Evolutionary conservation across 37 sponge, comb jelly and placozoan genomes (phyloP).

Genomic region (Cladorhizidae sp.): DNA sequence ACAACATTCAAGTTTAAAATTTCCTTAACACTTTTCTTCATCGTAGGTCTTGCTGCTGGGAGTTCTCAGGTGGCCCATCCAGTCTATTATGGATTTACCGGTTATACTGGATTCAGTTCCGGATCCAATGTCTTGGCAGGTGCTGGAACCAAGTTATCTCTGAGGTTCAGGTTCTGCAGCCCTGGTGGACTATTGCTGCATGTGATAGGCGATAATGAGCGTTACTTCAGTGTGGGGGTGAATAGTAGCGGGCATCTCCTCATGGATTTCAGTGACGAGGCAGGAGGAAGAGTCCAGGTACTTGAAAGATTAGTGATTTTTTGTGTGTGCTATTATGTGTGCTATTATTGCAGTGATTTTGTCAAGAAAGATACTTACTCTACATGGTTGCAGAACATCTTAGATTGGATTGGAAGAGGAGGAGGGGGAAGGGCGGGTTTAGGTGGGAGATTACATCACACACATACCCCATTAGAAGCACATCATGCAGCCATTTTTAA

Average conservation of each 20-base stretch:
- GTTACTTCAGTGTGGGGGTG: conserved; percentile 55
- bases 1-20: no score
- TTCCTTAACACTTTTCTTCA: no score
- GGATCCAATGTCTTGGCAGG: not conserved
- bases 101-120: conserved; percentile 7
- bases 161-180: conserved; percentile 32
- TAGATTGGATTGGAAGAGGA: no score
- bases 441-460: no score
- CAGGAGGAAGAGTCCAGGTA: not conserved
- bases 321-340: not conserved
- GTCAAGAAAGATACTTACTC: no score
- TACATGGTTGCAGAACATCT: no score
- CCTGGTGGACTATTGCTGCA: conserved; percentile 35
- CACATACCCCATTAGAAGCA: no score
- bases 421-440: no score
- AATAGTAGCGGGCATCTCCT: conserved; percentile 3
- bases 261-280: not conserved
- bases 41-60: not conserved
- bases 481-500: no score
- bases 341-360: no score
- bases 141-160: conserved; percentile 5
- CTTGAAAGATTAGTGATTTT: no score
- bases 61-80: not conserved
- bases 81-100: conserved; percentile 3
- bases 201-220: not conserved